Evolutionary conservation across 2,113 vertebrate species (phyloP).

Genomic region (Anolis carolinensis): DNA sequence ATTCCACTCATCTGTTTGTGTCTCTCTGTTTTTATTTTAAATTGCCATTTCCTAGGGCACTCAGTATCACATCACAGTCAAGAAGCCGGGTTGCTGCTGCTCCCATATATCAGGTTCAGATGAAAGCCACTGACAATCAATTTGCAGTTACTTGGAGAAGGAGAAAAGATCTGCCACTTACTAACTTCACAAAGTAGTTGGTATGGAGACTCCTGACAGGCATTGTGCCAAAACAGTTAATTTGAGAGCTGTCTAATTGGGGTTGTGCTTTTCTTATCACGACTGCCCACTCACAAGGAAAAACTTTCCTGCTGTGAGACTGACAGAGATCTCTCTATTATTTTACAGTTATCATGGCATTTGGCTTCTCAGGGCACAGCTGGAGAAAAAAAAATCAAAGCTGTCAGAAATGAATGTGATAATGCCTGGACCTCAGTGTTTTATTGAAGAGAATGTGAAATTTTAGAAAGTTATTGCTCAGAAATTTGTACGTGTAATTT

Average conservation of each 20-base stretch:
- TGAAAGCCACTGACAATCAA: conserved; percentile 16
- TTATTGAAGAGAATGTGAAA: conserved; percentile 40
- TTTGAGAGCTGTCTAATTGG: conserved; percentile 61
- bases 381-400: conserved; percentile 40
- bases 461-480: conserved; percentile 27
- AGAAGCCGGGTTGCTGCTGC: not conserved
- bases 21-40: conserved; percentile 15
- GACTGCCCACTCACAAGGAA: conserved; percentile 54
- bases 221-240: conserved; percentile 59
- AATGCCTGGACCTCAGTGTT: conserved; percentile 28
- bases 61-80: conserved; percentile 20
- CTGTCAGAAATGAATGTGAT: conserved; percentile 44
- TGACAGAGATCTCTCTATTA: conserved; percentile 37
- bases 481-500: conserved; percentile 26
- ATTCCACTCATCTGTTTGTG: conserved; percentile 16
- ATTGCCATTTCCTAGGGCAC: conserved; percentile 11
- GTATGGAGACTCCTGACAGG: conserved; percentile 36
- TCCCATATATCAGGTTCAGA: conserved; percentile 25
- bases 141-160: not conserved
- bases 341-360: conserved; percentile 35
- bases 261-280: conserved; percentile 56
- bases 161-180: conserved; percentile 34
- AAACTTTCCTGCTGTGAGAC: conserved; percentile 56
- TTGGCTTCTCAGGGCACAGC: conserved; percentile 44
- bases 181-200: conserved; percentile 42